These are phyloP conservation scores for Ostrea edulis DNA, from an alignment of 1,140 invertebrate genomes.

Conservation along the genomic window DNA sequence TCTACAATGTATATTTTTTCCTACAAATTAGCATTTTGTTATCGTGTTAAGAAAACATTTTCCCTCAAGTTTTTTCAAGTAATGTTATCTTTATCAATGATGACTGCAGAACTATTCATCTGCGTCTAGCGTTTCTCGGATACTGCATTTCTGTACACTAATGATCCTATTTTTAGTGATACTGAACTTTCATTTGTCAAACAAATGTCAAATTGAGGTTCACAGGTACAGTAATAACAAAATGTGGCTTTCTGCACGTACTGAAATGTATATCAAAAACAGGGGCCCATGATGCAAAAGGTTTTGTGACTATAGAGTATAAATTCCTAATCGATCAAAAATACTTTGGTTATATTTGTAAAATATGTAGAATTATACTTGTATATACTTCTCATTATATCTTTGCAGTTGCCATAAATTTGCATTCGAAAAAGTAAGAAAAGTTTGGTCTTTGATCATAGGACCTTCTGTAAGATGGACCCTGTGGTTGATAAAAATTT, in stretches of 20 bases:
- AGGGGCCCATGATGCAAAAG: not conserved
- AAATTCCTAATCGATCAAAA: too few relatives aligned
- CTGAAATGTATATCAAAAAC: not conserved
- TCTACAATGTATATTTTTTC: not conserved
- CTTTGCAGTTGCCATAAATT: too few relatives aligned
- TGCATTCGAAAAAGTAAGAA: too few relatives aligned
- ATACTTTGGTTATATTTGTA: too few relatives aligned
- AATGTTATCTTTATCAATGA: not conserved
- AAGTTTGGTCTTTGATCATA: too few relatives aligned
- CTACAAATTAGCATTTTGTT: not conserved
- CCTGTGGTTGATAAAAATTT: not conserved
- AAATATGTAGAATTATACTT: too few relatives aligned
- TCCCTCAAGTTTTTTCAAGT: not conserved
- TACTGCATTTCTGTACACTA: not conserved
- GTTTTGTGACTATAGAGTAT: too few relatives aligned
- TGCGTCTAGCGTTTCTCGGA: not conserved
- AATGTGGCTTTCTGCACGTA: constrained; percentile 1
- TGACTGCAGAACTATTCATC: constrained; percentile 1
- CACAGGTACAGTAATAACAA: too few relatives aligned
- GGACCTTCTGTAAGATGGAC: not conserved
- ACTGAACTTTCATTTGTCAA: constrained; percentile 29
- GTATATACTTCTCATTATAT: too few relatives aligned
- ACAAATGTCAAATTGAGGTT: constrained; percentile 12
- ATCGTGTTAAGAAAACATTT: constrained; percentile 2
- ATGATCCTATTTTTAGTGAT: not conserved